Evolutionary conservation across 1,140 invertebrate genomes (phyloP).

Genomic region (Pseudachorutes palmiensis): DNA sequence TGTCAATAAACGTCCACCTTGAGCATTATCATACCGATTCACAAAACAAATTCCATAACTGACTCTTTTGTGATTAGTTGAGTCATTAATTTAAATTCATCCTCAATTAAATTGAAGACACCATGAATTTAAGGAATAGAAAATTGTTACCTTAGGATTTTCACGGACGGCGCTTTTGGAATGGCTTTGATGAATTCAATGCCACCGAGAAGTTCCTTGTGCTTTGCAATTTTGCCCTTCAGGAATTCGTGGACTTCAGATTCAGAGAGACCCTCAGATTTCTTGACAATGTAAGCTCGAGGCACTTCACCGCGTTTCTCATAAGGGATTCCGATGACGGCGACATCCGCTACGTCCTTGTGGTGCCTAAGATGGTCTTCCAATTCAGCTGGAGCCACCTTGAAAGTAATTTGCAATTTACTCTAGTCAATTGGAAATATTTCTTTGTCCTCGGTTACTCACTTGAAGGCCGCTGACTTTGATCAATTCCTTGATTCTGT

Average conservation of each 20-base stretch:
- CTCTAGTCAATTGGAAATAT: background rate
- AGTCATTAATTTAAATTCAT: too few relatives aligned
- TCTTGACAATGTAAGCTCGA: conserved; percentile 43
- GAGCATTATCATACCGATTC: too few relatives aligned
- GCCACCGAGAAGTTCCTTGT: conserved; percentile 39
- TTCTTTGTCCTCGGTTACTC: background rate
- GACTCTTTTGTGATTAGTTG: too few relatives aligned
- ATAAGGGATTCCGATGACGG: conserved; percentile 72
- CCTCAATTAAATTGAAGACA: too few relatives aligned
- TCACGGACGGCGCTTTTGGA: conserved; percentile 64
- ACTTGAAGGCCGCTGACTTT: conserved; percentile 51
- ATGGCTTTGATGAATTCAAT: conserved; percentile 57
- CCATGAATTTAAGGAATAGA: too few relatives aligned
- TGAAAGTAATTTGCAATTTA: background rate
- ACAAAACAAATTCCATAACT: too few relatives aligned
- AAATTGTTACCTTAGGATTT: too few relatives aligned
- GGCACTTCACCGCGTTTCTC: conserved; percentile 64
- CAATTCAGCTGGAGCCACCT: conserved; percentile 79
- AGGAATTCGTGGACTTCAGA: conserved; percentile 24
- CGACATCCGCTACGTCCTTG: conserved; percentile 64
- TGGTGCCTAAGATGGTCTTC: conserved; percentile 67
- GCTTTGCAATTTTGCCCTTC: conserved; percentile 18
- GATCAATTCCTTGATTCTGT: conserved; percentile 42
- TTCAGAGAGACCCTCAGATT: conserved; percentile 11
- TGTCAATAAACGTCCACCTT: too few relatives aligned